A percentile compares a stretch with the other conserved stretches of the same genome.
Conservation (phyloP, 2,888 invertebrate genomes). For the Noctua comes region DNA sequence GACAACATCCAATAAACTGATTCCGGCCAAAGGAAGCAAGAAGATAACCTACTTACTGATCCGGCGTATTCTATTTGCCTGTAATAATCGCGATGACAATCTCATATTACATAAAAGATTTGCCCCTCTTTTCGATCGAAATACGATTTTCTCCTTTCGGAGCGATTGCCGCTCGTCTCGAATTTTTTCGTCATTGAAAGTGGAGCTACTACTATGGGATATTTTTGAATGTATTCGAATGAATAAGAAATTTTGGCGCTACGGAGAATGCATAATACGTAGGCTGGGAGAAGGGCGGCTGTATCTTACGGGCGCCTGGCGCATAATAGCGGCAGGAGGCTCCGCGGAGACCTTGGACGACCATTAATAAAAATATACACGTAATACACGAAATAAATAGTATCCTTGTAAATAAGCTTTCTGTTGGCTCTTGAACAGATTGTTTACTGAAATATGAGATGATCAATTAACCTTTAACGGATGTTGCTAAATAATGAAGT, state of each 20-base stretch:
- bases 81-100: constrained; percentile 91
- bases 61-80: constrained; percentile 90
- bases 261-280: constrained; percentile 82
- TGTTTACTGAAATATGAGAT: constrained; percentile 76
- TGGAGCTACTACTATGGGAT: constrained; percentile 82
- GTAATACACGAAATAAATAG: constrained; percentile 49
- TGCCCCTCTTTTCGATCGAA: constrained; percentile 89
- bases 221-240: constrained; percentile 88
- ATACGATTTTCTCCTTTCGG: constrained; percentile 89
- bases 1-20: constrained; percentile 88
- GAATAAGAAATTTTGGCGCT: constrained; percentile 87
- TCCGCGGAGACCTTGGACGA: constrained; percentile 47
- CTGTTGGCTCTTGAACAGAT: constrained; percentile 44
- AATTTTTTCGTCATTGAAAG: constrained; percentile 88
- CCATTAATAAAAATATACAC: constrained; percentile 71
- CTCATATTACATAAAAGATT: constrained; percentile 91
- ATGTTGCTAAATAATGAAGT: constrained; percentile 67
- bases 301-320: constrained; percentile 64
- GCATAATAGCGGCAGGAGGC: constrained; percentile 68
- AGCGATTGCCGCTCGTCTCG: constrained; percentile 87
- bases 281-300: constrained; percentile 63
- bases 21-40: constrained; percentile 88
- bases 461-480: constrained; percentile 74
- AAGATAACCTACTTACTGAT: constrained; percentile 90
- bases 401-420: constrained; percentile 25